Base-by-base conservation (phyloP, 2,113 vertebrate genomes). In the Pyrgilauda ruficollis region DNA sequence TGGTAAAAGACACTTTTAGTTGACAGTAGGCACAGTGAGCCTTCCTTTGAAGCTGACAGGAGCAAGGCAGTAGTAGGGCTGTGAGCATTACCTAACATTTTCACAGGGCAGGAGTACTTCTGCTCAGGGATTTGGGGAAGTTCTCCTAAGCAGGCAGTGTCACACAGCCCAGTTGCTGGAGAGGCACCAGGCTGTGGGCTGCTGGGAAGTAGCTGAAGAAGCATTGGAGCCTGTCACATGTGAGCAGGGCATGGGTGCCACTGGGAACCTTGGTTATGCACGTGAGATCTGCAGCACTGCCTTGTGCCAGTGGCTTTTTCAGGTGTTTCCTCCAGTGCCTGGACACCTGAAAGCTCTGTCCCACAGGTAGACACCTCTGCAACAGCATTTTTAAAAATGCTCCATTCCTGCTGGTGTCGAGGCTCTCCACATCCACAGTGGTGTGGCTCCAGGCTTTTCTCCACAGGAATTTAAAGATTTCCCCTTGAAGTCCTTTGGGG, bases 281-380 rank as follows among this genome's bases (percentile, higher is more conserved):
- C 6, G 2, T 4, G 39, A 50, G 43, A 18, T 55, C 58, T 64
- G 37, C 75, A 64, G 41, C 0, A 1, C 52, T 90, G 58, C 44
- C 23, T 35, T 43, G 23, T 5, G 33, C n/a, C 19, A 37, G 22
- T 1, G 7, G 81, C 28, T 53, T 55, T 43, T 74, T 30, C 26
- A 83, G 68, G 13, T 5, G 9, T 15, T 24, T 82, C 56, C 44
- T 10, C 30, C 24, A 15, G 5, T 0, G 7, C 13, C 22, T 30
- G 11, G 19, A 30, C 31, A 8, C 30, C 37, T 1, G 8, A n/a
- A 0, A 7, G 35, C 33, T 31, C 1, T 14, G 12, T 56, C n/a
- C 13, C 26, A 22, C 0, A 20, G 52, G 15, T 8, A 4, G 52
- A 27, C 43, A 76, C 24, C 22, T n/a, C 43, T 78, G 47, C 49